Percentiles rank a stretch among this genome's conserved stretches.
phyloP scores from a whole-genome alignment of 2,113 vertebrate genomes.

The Macrotus californicus region DNA sequence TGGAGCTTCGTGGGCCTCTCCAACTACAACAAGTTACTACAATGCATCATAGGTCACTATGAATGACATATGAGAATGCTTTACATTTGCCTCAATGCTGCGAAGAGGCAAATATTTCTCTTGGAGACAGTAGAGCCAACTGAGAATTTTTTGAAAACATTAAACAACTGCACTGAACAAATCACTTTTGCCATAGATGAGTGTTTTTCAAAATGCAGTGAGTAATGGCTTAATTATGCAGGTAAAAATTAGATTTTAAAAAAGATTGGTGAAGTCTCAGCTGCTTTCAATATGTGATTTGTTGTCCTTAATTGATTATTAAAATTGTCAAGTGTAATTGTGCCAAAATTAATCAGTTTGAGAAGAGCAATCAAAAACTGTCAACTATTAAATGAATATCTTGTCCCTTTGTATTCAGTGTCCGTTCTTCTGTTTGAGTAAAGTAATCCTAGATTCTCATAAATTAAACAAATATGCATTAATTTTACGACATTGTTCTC shows the following conservation, averaged over 20 bases:
- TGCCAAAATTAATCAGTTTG: constrained; percentile 11
- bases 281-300: not conserved
- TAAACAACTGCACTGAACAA: not conserved
- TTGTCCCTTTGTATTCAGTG: not conserved
- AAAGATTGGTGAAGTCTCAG: not conserved
- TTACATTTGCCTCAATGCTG: not conserved
- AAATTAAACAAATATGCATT: not conserved
- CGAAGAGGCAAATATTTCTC: not conserved
- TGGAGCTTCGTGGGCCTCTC: not conserved
- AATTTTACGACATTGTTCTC: not conserved
- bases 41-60: not conserved
- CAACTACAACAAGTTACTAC: not conserved
- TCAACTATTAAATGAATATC: not conserved
- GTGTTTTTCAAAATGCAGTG: not conserved
- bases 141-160: not conserved
- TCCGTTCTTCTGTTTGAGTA: not conserved
- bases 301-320: not conserved
- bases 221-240: not conserved
- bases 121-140: not conserved
- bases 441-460: not conserved
- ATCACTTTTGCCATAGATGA: not conserved
- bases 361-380: not conserved
- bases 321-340: not conserved
- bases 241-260: not conserved
- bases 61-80: not conserved